Percentiles rank a stretch among this genome's conserved stretches.
Conservation (phyloP, 30 jellyfish, hydroid and myxozoan genomes). For the Cassiopea xamachana region DNA sequence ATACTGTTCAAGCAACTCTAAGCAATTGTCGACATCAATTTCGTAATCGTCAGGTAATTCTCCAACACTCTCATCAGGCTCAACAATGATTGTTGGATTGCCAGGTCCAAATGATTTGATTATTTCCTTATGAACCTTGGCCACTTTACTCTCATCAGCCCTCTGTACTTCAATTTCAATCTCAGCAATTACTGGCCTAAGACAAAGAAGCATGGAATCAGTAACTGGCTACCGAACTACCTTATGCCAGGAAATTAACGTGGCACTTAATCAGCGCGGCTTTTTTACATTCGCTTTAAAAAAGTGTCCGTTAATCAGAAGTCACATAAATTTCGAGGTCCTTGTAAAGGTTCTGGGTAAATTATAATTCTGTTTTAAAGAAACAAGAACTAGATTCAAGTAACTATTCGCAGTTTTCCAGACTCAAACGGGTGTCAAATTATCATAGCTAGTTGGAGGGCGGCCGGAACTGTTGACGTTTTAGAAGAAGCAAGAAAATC, state of each 20-base stretch:
- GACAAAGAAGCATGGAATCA: neutral
- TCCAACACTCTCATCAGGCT: constrained; percentile 37
- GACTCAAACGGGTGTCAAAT: too few relatives aligned
- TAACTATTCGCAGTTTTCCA: too few relatives aligned
- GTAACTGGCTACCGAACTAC: neutral
- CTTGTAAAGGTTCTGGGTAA: too few relatives aligned
- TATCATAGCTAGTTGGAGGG: too few relatives aligned
- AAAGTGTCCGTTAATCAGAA: too few relatives aligned
- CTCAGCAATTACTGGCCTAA: constrained; percentile 96
- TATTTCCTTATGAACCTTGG: constrained; percentile 72
- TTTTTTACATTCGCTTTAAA: too few relatives aligned
- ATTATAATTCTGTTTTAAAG: too few relatives aligned
- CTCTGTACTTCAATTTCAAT: constrained; percentile 85
- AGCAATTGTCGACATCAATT: constrained; percentile 75
- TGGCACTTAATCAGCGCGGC: neutral
- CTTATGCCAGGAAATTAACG: neutral
- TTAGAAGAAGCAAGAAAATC: too few relatives aligned
- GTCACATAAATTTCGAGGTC: too few relatives aligned
- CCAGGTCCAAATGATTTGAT: constrained; percentile 88
- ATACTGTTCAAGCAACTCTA: constrained; percentile 69
- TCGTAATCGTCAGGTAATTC: constrained; percentile 79
- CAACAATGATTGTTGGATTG: constrained; percentile 87
- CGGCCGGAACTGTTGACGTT: too few relatives aligned
- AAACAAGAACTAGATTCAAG: too few relatives aligned
- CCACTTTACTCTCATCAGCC: constrained; percentile 63